Conservation (phyloP, 2,797 vertebrate genomes). For the Erethizon dorsatum region DNA sequence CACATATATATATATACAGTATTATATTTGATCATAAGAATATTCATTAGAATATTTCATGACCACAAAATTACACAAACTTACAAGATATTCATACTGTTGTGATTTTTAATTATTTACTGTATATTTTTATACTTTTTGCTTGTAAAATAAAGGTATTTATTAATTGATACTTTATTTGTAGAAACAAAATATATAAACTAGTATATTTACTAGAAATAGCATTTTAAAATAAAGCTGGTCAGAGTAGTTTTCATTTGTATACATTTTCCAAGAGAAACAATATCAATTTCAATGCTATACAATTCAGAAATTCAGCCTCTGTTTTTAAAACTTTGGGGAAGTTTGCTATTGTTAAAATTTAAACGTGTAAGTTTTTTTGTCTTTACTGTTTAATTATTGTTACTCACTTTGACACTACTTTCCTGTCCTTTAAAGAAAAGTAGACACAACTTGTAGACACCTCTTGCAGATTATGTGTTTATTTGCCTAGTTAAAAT, state of each 20-base stretch:
- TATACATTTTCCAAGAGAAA: slow-evolving; percentile 40
- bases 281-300: neutral
- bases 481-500: neutral
- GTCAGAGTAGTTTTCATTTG: neutral
- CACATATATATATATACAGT: neutral
- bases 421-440: neutral
- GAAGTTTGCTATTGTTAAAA: neutral
- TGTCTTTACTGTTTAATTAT: neutral
- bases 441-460: neutral
- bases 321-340: neutral
- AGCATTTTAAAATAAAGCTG: neutral
- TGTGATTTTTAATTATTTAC: slow-evolving; percentile 24
- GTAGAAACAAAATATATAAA: neutral
- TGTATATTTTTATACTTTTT: neutral
- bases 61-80: neutral
- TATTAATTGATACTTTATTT: neutral
- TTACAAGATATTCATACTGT: neutral
- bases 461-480: neutral
- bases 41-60: slow-evolving; percentile 28
- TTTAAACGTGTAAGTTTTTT: neutral
- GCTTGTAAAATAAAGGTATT: neutral
- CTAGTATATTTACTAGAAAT: slow-evolving; percentile 23
- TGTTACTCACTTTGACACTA: neutral
- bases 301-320: neutral
- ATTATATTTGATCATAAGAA: neutral